phyloP scores from a whole-genome alignment of 2,113 vertebrate genomes.

The Agapornis roseicollis region DNA sequence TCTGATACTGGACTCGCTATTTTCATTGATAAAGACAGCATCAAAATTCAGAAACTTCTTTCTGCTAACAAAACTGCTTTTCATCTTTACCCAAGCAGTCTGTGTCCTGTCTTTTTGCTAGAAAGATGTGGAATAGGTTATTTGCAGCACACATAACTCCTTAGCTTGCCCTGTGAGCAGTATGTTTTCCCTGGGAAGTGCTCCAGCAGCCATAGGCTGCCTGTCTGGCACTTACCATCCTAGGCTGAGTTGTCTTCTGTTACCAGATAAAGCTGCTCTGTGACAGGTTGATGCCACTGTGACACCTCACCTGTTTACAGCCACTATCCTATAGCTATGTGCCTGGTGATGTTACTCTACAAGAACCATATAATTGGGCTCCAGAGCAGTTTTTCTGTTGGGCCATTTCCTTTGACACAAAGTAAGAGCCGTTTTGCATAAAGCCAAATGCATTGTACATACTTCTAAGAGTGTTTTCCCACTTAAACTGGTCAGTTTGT shows the following conservation, averaged over 20 bases:
- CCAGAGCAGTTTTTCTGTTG: neutral
- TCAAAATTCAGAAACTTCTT: neutral
- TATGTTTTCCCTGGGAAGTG: fast-evolving
- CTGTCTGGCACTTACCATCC: too few species aligned
- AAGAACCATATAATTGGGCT: fast-evolving
- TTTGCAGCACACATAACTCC: fast-evolving
- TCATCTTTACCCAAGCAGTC: neutral
- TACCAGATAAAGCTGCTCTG: neutral
- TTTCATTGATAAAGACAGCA: too few species aligned
- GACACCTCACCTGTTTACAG: too few species aligned
- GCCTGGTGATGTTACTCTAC: neutral
- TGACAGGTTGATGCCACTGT: neutral
- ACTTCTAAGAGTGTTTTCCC: neutral
- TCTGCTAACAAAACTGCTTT: neutral
- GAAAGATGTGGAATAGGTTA: fast-evolving
- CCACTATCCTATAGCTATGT: fast-evolving
- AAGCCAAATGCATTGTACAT: fast-evolving
- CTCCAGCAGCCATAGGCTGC: too few species aligned
- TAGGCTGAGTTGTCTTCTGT: too few species aligned
- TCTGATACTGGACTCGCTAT: fast-evolving
- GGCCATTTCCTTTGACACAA: neutral
- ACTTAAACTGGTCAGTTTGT: neutral
- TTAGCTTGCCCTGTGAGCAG: neutral
- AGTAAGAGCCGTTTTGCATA: too few species aligned
- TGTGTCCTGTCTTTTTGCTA: too few species aligned